Conservation (phyloP, 1,140 invertebrate genomes). For the Zelostemma sp. region DNA sequence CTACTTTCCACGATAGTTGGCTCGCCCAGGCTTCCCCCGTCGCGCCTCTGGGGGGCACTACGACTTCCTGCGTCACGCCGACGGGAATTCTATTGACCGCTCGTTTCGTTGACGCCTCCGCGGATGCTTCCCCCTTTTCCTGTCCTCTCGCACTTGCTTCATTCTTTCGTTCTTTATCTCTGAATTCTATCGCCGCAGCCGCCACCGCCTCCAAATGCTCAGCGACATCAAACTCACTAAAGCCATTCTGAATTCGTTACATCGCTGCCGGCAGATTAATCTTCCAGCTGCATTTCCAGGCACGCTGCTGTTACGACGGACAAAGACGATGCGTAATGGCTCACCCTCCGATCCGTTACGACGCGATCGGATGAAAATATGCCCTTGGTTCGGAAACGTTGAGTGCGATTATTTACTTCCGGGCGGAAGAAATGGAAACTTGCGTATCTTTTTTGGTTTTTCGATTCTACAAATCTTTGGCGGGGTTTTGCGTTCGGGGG, state of each 20-base stretch:
- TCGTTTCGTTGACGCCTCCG: background rate
- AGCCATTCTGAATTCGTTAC: slow-evolving; percentile 9
- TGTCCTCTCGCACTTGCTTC: background rate
- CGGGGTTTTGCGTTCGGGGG: too few species aligned
- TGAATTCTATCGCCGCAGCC: background rate
- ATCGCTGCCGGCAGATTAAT: slow-evolving; percentile 29
- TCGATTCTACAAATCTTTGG: too few species aligned
- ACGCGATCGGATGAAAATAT: too few species aligned
- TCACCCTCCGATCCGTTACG: background rate
- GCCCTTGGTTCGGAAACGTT: too few species aligned
- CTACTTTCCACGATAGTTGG: slow-evolving; percentile 26
- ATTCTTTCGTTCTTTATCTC: background rate
- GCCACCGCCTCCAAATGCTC: slow-evolving; percentile 9
- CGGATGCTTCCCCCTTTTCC: slow-evolving; percentile 2
- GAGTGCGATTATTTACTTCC: too few species aligned
- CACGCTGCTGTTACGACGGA: slow-evolving; percentile 20
- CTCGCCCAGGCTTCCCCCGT: slow-evolving; percentile 11
- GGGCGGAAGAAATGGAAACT: too few species aligned
- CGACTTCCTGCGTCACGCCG: background rate
- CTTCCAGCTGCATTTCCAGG: slow-evolving; percentile 29
- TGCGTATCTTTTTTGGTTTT: too few species aligned
- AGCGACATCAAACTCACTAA: slow-evolving; percentile 8
- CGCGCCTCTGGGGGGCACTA: slow-evolving; percentile 2
- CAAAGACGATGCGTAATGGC: slow-evolving; percentile 18
- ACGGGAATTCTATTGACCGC: background rate